Conservation (phyloP, 2,113 vertebrate genomes). For the Anas platyrhynchos region DNA sequence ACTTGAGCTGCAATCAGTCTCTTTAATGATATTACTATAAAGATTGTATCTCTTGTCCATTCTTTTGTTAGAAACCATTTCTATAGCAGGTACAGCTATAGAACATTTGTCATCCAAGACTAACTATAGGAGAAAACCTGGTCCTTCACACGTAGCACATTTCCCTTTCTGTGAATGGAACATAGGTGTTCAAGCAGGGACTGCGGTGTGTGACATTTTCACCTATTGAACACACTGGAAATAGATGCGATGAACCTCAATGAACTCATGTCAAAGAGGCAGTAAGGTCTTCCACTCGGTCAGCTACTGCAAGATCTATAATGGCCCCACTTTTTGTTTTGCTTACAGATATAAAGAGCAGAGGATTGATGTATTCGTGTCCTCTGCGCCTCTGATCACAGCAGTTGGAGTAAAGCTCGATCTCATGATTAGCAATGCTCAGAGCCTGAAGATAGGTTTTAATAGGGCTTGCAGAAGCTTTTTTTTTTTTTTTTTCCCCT, state of each 20-base stretch:
- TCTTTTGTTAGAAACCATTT: not conserved
- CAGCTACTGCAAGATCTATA: not conserved
- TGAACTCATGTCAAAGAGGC: not conserved
- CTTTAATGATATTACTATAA: not conserved
- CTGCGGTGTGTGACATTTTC: not conserved
- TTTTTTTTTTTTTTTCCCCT: not conserved
- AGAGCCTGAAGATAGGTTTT: constrained; percentile 40
- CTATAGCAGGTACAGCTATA: not conserved
- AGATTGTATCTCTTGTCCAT: not conserved
- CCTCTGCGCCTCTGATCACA: not conserved
- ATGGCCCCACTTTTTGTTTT: not conserved
- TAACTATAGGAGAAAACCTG: not conserved
- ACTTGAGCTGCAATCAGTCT: not conserved
- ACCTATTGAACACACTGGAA: fast-evolving
- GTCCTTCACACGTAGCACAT: not conserved
- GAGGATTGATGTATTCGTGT: not conserved
- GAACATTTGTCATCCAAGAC: not conserved
- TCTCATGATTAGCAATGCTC: not conserved
- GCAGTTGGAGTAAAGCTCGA: not conserved
- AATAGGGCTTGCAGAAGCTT: constrained; percentile 4
- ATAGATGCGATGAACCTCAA: not conserved
- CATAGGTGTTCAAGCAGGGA: not conserved
- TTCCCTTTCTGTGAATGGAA: not conserved
- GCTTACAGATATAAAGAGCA: not conserved
- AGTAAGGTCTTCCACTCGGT: not conserved